Base-by-base conservation (phyloP, 2,888 invertebrate species). In the Mesorhabditis spiculigera region DNA sequence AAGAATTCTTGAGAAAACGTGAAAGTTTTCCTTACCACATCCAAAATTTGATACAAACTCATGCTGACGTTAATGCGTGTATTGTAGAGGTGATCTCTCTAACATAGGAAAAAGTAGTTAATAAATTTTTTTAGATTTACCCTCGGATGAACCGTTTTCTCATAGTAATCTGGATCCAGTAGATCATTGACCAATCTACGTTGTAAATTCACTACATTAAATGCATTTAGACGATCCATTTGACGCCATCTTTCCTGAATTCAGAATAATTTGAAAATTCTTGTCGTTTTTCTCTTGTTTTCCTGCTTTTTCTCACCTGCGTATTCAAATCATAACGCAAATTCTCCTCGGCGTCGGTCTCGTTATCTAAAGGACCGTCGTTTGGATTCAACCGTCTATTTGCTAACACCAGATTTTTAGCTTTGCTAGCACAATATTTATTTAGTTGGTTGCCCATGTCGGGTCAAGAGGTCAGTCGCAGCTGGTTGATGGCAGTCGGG, bases 31-130 rank as follows among this genome's bases (percentile, higher is more conserved):
- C 77, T 64, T 43, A 88, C 88, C 81, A 88, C 88, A 77, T 89
- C 88, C 43, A 89, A 86, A 45, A 88, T 87, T 77, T 88, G 88
- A 58, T 88, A 88, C 42, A 88, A 81, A 10, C 87, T 87, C 76
- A 88, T 85, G 68, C 87, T 87, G 72, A 88, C 86, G 45, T 87
- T 88, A 44, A 89, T 86, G 68, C 88, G 86, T 5, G 82, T 82
- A 5, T 83, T 79, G 6, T 67, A n/a, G 3, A 68, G 67, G 68
- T 80, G 79, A 62, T 84, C 75, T 44, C 68, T 67, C 74, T 74
- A 68, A 43, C 67, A 66, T 1, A 28, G 3, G 28, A 28, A 28
- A 28, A 50, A 50, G n/a, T n/a, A 50, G 50, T 50, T 50, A 50
- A 50, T 50, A 6, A 10, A 50, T 50, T 50, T 10, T 50, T 50